Conservation (phyloP, 2,888 invertebrate genomes). For the Drosophila lutescens region DNA sequence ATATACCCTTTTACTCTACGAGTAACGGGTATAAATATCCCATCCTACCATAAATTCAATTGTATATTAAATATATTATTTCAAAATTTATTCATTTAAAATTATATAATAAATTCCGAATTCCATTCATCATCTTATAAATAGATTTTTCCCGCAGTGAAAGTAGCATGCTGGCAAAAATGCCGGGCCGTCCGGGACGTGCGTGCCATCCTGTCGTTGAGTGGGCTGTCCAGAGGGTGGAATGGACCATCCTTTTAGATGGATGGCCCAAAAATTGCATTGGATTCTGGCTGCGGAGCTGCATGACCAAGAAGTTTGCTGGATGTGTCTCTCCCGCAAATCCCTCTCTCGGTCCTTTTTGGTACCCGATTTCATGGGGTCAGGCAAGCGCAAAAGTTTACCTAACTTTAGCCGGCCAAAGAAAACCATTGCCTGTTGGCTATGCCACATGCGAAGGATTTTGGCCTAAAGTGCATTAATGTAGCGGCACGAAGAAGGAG, state of each 20-base stretch:
- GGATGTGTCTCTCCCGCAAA: conserved; percentile 6
- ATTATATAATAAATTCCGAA: not conserved
- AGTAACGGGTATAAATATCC: too few relatives aligned
- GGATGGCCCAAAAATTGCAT: conserved; percentile 46
- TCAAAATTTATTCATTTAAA: not conserved
- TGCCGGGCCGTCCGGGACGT: conserved; percentile 37
- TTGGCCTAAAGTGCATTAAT: conserved; percentile 51
- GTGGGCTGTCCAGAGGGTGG: conserved; percentile 9
- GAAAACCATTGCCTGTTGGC: conserved; percentile 10
- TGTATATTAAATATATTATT: not conserved
- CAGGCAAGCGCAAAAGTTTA: conserved; percentile 55
- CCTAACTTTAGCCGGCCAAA: conserved; percentile 51
- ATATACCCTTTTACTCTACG: too few relatives aligned
- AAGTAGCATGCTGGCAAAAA: conserved; percentile 29
- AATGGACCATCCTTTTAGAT: conserved; percentile 18
- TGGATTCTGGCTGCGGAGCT: conserved; percentile 34
- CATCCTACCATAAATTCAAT: too few relatives aligned
- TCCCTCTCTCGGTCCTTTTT: not conserved
- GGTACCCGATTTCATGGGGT: conserved; percentile 2
- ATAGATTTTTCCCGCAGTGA: conserved; percentile 11
- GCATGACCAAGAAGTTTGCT: conserved; percentile 38
- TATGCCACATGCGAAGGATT: conserved; percentile 52
- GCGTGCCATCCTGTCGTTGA: conserved; percentile 34
- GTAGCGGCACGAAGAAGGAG: not conserved
- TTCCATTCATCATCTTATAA: not conserved